Percentiles rank a stretch among this genome's conserved stretches.
These are phyloP conservation scores for Caloenas nicobarica DNA, from an alignment of 2,113 vertebrate genomes.

Conservation along the genomic window DNA sequence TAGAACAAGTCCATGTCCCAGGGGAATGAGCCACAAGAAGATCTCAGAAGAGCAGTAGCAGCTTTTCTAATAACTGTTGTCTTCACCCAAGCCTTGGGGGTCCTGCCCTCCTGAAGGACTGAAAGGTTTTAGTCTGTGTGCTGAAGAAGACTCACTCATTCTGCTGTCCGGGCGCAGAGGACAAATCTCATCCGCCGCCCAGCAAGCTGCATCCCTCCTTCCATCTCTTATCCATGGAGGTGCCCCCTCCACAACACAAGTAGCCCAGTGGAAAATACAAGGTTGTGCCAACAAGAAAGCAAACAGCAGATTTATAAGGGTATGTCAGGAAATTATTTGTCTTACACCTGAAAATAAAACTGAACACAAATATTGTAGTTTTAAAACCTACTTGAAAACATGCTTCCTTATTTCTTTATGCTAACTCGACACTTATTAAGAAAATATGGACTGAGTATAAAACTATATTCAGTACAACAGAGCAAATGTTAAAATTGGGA, in stretches of 20 bases:
- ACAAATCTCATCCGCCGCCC: not conserved
- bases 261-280: not conserved
- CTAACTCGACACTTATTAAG: slow-evolving; percentile 17
- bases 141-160: not conserved
- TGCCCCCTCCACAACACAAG: not conserved
- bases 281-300: not conserved
- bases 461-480: not conserved
- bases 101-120: not conserved
- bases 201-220: not conserved
- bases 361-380: not conserved
- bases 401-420: slow-evolving; percentile 8
- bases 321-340: not conserved
- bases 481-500: slow-evolving; percentile 22
- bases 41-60: not conserved
- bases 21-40: not conserved
- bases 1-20: not conserved
- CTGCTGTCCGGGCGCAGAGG: not conserved
- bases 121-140: not conserved
- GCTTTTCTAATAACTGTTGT: not conserved
- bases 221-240: not conserved
- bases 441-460: not conserved
- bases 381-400: slow-evolving; percentile 9
- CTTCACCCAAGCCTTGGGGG: not conserved
- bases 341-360: not conserved
- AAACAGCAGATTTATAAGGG: not conserved